Evolutionary conservation across 2,797 vertebrate species (phyloP).

Genomic region (Propithecus perrieri): DNA sequence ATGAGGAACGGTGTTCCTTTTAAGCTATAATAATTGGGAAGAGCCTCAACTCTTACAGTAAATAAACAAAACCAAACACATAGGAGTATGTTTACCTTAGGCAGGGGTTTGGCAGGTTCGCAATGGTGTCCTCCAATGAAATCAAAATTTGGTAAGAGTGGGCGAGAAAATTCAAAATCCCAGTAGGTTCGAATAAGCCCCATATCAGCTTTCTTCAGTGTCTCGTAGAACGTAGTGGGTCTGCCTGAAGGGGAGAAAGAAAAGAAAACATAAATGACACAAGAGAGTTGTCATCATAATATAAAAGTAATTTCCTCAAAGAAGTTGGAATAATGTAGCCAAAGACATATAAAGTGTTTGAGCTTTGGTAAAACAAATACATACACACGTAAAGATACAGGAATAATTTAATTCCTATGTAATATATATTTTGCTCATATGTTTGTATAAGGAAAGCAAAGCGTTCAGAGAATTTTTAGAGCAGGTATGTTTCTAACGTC

Average conservation of each 20-base stretch:
- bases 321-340: no score
- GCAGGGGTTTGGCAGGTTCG: slow-evolving; percentile 89
- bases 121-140: slow-evolving; percentile 93
- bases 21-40: background rate
- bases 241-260: slow-evolving; percentile 78
- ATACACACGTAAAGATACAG: no score
- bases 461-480: no score
- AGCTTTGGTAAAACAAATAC: no score
- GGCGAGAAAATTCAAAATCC: slow-evolving; percentile 92
- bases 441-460: no score
- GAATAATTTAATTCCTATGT: no score
- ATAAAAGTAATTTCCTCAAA: no score
- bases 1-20: background rate
- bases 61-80: background rate
- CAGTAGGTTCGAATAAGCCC: slow-evolving; percentile 93
- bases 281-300: no score
- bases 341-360: no score
- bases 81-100: slow-evolving; percentile 83
- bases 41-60: background rate
- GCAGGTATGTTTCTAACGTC: no score
- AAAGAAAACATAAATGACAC: background rate
- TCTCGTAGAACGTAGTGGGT: slow-evolving; percentile 85
- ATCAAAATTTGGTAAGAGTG: slow-evolving; percentile 91
- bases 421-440: no score
- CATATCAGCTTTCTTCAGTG: slow-evolving; percentile 83